phyloP scores from a whole-genome alignment of 2,888 invertebrate genomes.

The Uropetala carovei region DNA sequence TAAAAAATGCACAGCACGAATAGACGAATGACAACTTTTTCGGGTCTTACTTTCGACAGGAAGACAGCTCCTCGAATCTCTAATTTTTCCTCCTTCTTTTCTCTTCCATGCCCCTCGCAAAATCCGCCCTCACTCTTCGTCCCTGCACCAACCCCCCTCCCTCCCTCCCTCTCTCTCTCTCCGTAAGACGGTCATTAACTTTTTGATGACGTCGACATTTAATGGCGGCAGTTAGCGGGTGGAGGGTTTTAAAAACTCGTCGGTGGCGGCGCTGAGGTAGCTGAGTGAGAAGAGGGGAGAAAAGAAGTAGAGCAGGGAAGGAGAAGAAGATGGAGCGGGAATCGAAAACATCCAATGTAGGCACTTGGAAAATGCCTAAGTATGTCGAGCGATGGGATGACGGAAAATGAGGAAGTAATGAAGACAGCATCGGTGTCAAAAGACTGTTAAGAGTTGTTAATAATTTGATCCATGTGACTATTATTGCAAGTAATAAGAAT shows the following conservation, averaged over 20 bases:
- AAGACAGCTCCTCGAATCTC: not conserved
- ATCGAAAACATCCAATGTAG: not conserved
- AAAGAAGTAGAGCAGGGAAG: not conserved
- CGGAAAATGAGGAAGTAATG: no score
- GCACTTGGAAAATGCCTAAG: not conserved
- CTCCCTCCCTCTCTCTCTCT: not conserved
- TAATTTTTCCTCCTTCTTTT: not conserved
- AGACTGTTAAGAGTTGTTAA: no score
- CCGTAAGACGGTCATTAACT: conserved; percentile 56
- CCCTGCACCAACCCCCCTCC: not conserved
- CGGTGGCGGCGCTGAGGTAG: conserved; percentile 33
- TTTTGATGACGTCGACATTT: conserved; percentile 54
- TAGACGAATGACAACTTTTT: not conserved
- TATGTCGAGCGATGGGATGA: no score
- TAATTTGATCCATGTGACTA: no score
- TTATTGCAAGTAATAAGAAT: no score
- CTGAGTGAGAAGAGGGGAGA: not conserved
- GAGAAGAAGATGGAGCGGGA: not conserved
- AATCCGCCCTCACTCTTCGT: not conserved
- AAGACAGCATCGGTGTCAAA: no score
- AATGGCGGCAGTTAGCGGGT: conserved; percentile 49
- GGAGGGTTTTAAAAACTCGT: conserved; percentile 42
- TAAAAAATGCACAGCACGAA: not conserved
- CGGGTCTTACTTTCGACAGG: conserved; percentile 11
- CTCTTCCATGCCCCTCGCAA: not conserved